phyloP scores from a whole-genome alignment of 1,140 invertebrate species.

The Ceratoteleas bidentatus region DNA sequence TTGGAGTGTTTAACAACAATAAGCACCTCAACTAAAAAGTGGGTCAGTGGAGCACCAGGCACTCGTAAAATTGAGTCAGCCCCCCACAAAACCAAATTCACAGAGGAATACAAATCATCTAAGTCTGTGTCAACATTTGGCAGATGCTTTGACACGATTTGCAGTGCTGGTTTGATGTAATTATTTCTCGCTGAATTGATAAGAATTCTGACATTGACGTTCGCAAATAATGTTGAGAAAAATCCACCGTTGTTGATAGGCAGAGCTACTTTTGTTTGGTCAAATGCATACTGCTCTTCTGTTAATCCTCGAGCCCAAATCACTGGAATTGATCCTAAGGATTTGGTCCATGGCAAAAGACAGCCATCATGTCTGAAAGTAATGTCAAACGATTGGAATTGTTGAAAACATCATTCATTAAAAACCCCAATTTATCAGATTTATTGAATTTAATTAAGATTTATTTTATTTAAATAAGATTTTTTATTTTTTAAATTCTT shows the following conservation, averaged over 20 bases:
- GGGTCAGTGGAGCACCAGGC: conserved; percentile 73
- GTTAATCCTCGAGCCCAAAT: conserved; percentile 74
- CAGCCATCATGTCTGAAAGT: conserved; percentile 77
- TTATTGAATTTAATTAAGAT: background rate
- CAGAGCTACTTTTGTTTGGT: conserved; percentile 74
- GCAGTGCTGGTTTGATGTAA: conserved; percentile 70
- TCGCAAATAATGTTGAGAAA: conserved; percentile 70
- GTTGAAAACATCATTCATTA: no score
- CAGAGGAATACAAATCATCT: conserved; percentile 73
- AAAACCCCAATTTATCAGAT: no score
- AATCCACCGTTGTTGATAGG: conserved; percentile 71
- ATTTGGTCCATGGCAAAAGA: conserved; percentile 73
- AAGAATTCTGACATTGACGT: conserved; percentile 67
- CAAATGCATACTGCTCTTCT: conserved; percentile 76
- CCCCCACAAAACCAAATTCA: conserved; percentile 76
- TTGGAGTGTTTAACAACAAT: background rate
- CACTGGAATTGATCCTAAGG: conserved; percentile 74
- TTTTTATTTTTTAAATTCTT: no score
- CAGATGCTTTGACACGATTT: conserved; percentile 66
- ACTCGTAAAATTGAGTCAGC: conserved; percentile 73
- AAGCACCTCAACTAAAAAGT: conserved; percentile 68
- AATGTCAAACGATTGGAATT: no score
- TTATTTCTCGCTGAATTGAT: conserved; percentile 66
- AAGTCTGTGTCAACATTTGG: conserved; percentile 59
- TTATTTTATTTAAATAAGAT: no score